Evolutionary conservation across 2,113 vertebrate genomes (phyloP).

Genomic region (Aspiorhynchus laticeps): DNA sequence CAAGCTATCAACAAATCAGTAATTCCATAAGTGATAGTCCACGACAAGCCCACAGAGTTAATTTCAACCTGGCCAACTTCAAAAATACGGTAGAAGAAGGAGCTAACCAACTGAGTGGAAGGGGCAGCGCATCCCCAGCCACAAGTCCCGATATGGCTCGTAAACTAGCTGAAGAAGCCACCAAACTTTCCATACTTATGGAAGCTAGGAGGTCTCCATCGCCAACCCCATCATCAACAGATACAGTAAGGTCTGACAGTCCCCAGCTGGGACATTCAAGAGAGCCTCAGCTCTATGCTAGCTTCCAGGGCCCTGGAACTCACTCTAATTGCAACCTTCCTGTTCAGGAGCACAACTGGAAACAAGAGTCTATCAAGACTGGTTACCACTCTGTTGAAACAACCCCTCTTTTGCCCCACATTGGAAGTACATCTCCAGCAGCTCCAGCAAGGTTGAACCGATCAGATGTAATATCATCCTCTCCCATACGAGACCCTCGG

Average conservation of each 20-base stretch:
- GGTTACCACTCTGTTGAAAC: slow-evolving; percentile 46
- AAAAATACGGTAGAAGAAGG: slow-evolving; percentile 47
- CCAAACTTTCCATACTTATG: slow-evolving; percentile 62
- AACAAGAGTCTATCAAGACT: slow-evolving; percentile 36
- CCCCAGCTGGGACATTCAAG: slow-evolving; percentile 37
- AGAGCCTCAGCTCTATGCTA: slow-evolving; percentile 51
- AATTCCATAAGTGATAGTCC: slow-evolving; percentile 44
- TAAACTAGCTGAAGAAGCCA: slow-evolving; percentile 63
- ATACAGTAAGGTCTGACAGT: slow-evolving; percentile 61
- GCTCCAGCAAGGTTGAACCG: slow-evolving; percentile 49
- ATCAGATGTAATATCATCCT: slow-evolving; percentile 45
- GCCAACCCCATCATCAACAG: slow-evolving; percentile 58
- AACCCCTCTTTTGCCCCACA: slow-evolving; percentile 51
- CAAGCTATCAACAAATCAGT: slow-evolving; percentile 19
- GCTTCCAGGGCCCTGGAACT: slow-evolving; percentile 36
- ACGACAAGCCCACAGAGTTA: slow-evolving; percentile 47
- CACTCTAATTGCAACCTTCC: slow-evolving; percentile 39
- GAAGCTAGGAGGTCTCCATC: slow-evolving; percentile 62
- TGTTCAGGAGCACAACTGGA: slow-evolving; percentile 40
- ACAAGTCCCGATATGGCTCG: slow-evolving; percentile 60
- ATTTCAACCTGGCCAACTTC: slow-evolving; percentile 40
- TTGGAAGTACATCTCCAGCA: slow-evolving; percentile 48
- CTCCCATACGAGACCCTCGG: slow-evolving; percentile 57
- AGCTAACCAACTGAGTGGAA: slow-evolving; percentile 39
- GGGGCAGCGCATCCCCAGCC: slow-evolving; percentile 54